Evolutionary conservation across 2,113 vertebrate species (phyloP), one percentile per base, ranked within the genome.

Genomic region (Tautogolabrus adspersus): DNA sequence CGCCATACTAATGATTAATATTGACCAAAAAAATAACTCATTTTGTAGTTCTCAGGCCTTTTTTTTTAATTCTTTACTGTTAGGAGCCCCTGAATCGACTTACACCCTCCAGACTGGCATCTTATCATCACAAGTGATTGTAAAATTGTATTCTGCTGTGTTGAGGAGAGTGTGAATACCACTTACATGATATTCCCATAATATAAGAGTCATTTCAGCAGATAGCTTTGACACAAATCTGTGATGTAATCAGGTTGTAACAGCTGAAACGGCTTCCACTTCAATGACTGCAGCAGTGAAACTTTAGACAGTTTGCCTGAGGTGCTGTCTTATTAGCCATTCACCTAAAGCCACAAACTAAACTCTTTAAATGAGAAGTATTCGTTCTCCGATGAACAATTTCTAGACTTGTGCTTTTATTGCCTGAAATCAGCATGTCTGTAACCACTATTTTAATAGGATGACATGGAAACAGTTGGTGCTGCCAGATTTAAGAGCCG

Each of bases 401-500:
- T 69, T 69, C 10, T 71, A 65, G 75, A 72, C 34, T 44, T 9
- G 42, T 55, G 55, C 68, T 59, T 51, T 56, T 51, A 81, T 56
- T 73, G 71, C 44, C 8, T 21, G 55, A 60, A 44, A 80, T 61
- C 58, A 63, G 30, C 34, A 18, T 54, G 42, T 23, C 68, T 55
- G 60, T 47, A 60, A 76, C 64, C 75, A 30, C 19, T 30, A 42
- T 37, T 76, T 75, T 85, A 90, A 77, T 57, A 78, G 80, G 72
- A 73, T 84, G 78, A 81, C 82, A 81, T 73, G 44, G 62, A 87
- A 76, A 75, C 79, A 70, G 73, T 79, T 26, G 77, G 37, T 62
- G 64, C 85, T 81, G 87, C 81, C 90, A 91, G 85, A 64, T 86
- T 83, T 59, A 62, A 69, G 70, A 85, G 76, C 66, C 44, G 82